A percentile compares a stretch with the other conserved stretches of the same genome.
phyloP scores from a whole-genome alignment of 2,888 invertebrate genomes.

The Gisinianus flammeolus region DNA sequence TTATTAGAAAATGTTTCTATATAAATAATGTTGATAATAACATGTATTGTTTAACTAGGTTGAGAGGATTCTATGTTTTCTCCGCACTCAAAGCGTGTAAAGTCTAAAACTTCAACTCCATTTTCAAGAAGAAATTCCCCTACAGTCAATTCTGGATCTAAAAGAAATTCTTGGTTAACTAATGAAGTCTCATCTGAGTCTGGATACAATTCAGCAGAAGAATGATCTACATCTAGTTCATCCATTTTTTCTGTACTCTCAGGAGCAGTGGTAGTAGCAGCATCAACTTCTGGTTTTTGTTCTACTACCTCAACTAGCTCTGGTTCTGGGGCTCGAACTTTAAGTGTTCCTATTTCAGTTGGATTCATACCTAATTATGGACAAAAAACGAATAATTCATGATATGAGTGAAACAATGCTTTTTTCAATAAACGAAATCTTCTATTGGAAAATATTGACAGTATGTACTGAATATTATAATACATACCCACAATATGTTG shows the following conservation, averaged over 20 bases:
- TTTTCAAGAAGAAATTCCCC: conserved; percentile 72
- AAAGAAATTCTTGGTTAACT: conserved; percentile 84
- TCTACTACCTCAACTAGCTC: neutral
- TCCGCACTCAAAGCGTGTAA: conserved; percentile 86
- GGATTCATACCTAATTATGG: conserved; percentile 73
- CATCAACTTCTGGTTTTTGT: conserved; percentile 63
- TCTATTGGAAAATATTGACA: neutral
- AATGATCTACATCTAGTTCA: conserved; percentile 22
- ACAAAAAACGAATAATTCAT: neutral
- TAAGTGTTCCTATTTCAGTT: conserved; percentile 69
- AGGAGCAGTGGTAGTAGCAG: neutral
- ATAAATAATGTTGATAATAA: too few relatives aligned
- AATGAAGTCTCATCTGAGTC: conserved; percentile 74
- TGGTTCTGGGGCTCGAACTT: conserved; percentile 63
- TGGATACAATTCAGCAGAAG: conserved; percentile 16
- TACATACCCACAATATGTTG: conserved; percentile 84
- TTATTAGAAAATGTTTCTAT: too few relatives aligned
- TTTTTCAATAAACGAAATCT: neutral
- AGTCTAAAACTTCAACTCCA: conserved; percentile 72
- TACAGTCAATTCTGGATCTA: conserved; percentile 77
- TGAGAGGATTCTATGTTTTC: conserved; percentile 64
- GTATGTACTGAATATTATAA: conserved; percentile 7
- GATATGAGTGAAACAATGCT: neutral
- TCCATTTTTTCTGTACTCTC: conserved; percentile 61
- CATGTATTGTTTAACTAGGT: too few relatives aligned